Evolutionary conservation across 2,888 invertebrate genomes (phyloP).

Genomic region (Platycheirus albimanus): DNA sequence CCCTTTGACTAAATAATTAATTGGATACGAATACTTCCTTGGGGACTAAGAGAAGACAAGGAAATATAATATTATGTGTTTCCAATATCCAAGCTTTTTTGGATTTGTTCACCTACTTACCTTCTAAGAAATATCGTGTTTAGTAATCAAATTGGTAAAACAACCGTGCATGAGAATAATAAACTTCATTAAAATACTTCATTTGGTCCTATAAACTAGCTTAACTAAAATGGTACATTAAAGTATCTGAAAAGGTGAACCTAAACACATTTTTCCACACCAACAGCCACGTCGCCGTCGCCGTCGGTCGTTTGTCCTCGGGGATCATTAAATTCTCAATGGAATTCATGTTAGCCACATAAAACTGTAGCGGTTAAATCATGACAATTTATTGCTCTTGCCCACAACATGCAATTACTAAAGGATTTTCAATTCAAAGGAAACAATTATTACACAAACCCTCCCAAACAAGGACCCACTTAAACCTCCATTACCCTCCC

Average conservation of each 20-base stretch:
- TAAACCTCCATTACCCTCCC: constrained; percentile 65
- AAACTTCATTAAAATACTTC: constrained; percentile 28
- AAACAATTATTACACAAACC: constrained; percentile 71
- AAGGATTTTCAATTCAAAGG: constrained; percentile 71
- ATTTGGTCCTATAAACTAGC: constrained; percentile 7
- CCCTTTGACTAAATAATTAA: too few species aligned
- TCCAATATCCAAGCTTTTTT: too few species aligned
- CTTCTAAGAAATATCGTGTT: constrained; percentile 2
- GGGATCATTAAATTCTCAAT: constrained; percentile 54
- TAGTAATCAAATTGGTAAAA: constrained; percentile 12
- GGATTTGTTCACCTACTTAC: too few species aligned
- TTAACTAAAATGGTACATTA: constrained; percentile 32
- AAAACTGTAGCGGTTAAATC: constrained; percentile 66
- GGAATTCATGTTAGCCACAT: constrained; percentile 65
- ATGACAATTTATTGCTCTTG: constrained; percentile 68
- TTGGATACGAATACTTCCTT: too few species aligned
- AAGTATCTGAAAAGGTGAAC: constrained; percentile 29
- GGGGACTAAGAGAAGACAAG: too few species aligned
- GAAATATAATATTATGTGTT: too few species aligned
- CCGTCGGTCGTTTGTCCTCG: not conserved
- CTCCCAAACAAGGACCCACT: constrained; percentile 67
- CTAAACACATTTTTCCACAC: constrained; percentile 14
- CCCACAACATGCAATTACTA: constrained; percentile 71
- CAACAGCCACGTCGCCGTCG: not conserved
- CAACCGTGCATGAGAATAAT: constrained; percentile 23